Percentiles rank a stretch among this genome's conserved stretches.
Conservation (phyloP, 1,140 invertebrate species). For the Orchesella cincta region DNA sequence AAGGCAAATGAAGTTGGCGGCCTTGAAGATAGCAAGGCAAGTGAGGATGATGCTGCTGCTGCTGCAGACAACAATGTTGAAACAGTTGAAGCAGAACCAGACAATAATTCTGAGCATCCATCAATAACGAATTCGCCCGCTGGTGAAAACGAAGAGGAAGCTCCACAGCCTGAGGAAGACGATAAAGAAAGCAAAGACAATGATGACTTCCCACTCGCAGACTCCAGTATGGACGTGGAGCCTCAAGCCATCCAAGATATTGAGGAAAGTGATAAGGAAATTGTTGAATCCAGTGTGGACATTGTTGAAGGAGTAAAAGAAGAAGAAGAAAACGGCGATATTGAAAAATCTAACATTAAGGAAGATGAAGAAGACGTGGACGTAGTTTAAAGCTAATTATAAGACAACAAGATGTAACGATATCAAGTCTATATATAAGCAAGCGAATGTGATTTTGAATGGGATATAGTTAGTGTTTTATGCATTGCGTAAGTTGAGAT, state of each 20-base stretch:
- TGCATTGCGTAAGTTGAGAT: too few species aligned
- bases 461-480: too few species aligned
- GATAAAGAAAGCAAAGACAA: too few species aligned
- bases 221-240: too few species aligned
- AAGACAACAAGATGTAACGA: not conserved
- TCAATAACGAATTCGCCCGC: not conserved
- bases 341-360: not conserved
- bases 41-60: not conserved
- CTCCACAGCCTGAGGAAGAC: not conserved
- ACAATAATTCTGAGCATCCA: not conserved
- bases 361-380: slow-evolving; percentile 3
- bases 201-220: too few species aligned
- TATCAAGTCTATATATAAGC: not conserved
- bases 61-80: not conserved
- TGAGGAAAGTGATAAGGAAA: too few species aligned
- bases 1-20: not conserved
- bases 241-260: too few species aligned
- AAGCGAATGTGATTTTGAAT: too few species aligned
- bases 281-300: not conserved
- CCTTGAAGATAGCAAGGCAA: not conserved
- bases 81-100: not conserved
- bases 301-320: not conserved
- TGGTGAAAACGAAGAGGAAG: not conserved
- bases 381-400: slow-evolving; percentile 16
- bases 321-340: not conserved